Evolutionary conservation across 2,888 invertebrate genomes (phyloP), one percentile per base, ranked within the genome.

Genomic region (Fragum fragum): DNA sequence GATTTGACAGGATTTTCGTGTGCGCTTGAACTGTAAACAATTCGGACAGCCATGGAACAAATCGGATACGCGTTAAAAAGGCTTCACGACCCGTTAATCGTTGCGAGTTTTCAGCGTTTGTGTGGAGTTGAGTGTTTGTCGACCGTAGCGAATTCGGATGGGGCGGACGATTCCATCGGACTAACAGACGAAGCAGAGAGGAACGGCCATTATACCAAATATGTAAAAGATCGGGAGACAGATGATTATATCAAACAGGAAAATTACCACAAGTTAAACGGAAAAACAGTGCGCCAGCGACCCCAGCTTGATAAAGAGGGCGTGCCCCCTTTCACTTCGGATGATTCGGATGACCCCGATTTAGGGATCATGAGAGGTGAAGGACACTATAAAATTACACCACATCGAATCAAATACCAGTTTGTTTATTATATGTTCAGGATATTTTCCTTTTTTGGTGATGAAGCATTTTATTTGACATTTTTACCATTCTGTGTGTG

Each of bases 391-490:
- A 80, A 70, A 26, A 75, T 80, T 0, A 86, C 85, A 7, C 85
- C 85, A 23, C 85, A 86, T 61, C 57, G 76, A 26, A 86, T 90
- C 29, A 86, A 77, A 55, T 85, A 89, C 78, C 82, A 73, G 28
- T 66, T 86, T 9, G 55, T 91, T 1, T 87, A 88, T 61, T 91
- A 87, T 72, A 57, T 88, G 16, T 90, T 91, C 36, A 80, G 81
- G 23, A 78, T 90, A 69, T 87, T 90, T 14, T 89, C 92, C 0
- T 90, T 90, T 52, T 81, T 91, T 18, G 92, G 92, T 1, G 90
- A 91, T 59, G 92, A 91, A 69, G 88, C 88, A 16, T 92, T 90
- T 66, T 90, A 89, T 77, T 69, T 90, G 39, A 79, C 87, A 21
- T 90, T 89, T 73, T 88, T 89, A 21, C 90, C 91, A 9, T 92